These are phyloP conservation scores for Chascanopsetta lugubris DNA, from an alignment of 2,113 vertebrate genomes.

Conservation along the genomic window DNA sequence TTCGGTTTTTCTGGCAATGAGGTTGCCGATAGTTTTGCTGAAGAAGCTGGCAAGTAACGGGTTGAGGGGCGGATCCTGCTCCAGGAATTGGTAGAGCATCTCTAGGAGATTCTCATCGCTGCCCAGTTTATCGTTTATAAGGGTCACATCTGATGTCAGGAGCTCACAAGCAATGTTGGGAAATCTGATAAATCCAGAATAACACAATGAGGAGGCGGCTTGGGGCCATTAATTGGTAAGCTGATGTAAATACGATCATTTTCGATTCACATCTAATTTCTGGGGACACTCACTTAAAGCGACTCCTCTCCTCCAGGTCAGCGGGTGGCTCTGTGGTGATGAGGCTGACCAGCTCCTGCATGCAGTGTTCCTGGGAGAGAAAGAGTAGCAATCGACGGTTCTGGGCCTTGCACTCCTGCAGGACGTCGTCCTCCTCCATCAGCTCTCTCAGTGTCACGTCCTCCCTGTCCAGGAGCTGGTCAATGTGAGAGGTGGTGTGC, in stretches of 20 bases:
- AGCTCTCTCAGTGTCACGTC: slow-evolving; percentile 92
- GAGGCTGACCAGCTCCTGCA: slow-evolving; percentile 93
- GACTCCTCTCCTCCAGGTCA: slow-evolving; percentile 94
- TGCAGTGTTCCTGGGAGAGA: slow-evolving; percentile 91
- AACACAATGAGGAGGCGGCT: neutral
- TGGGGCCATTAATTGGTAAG: neutral
- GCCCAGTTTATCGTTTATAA: slow-evolving; percentile 94
- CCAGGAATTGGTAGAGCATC: slow-evolving; percentile 91
- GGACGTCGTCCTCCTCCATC: slow-evolving; percentile 95
- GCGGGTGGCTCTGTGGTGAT: slow-evolving; percentile 91
- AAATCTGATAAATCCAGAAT: slow-evolving; percentile 75
- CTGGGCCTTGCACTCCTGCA: slow-evolving; percentile 98
- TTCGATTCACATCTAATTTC: neutral
- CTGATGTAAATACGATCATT: neutral
- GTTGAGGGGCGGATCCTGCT: slow-evolving; percentile 91
- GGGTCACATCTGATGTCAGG: slow-evolving; percentile 92
- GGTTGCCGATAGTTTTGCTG: slow-evolving; percentile 96
- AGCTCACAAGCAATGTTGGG: slow-evolving; percentile 96
- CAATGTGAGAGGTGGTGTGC: slow-evolving; percentile 93
- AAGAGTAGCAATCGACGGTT: slow-evolving; percentile 94
- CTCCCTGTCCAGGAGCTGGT: slow-evolving; percentile 95
- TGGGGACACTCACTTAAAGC: slow-evolving; percentile 89
- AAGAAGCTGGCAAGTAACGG: slow-evolving; percentile 97
- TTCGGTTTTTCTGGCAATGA: slow-evolving; percentile 94
- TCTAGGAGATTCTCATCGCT: slow-evolving; percentile 89